Percentiles rank a stretch among this genome's conserved stretches.
phyloP scores from a whole-genome alignment of 2,113 vertebrate genomes.

The Cebus imitator region DNA sequence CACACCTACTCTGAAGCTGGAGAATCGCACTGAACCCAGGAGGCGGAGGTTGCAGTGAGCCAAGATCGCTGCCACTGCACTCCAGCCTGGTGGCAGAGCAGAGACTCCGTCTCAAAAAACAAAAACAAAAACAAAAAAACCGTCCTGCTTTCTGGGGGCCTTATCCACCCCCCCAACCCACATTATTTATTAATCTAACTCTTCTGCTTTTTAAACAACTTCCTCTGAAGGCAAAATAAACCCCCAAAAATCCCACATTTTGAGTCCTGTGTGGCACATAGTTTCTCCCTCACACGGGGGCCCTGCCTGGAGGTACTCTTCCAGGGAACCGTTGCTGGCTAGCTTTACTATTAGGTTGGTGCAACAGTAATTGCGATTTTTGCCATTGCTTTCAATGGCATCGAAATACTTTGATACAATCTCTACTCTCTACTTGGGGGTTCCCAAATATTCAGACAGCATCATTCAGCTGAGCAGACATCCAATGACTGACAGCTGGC shows the following conservation, averaged over 20 bases:
- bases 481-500: not conserved
- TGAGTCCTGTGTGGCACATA: not conserved
- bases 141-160: not conserved
- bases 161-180: not conserved
- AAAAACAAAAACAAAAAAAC: not conserved
- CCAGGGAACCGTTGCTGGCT: not conserved
- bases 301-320: not conserved
- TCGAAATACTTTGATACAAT: too few species aligned
- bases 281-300: not conserved
- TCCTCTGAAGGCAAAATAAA: not conserved
- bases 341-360: too few species aligned
- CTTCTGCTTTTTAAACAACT: not conserved
- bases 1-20: too few species aligned
- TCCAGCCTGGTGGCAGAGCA: too few species aligned
- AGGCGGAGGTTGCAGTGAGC: too few species aligned
- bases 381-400: too few species aligned
- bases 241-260: not conserved
- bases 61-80: too few species aligned
- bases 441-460: not conserved
- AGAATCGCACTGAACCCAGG: too few species aligned
- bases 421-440: too few species aligned
- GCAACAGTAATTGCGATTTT: too few species aligned
- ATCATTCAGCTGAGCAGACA: not conserved
- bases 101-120: too few species aligned
- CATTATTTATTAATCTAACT: not conserved